Evolutionary conservation across 37 sponge, comb jelly and placozoan species (phyloP).

Genomic region (Ephydatia muelleri): DNA sequence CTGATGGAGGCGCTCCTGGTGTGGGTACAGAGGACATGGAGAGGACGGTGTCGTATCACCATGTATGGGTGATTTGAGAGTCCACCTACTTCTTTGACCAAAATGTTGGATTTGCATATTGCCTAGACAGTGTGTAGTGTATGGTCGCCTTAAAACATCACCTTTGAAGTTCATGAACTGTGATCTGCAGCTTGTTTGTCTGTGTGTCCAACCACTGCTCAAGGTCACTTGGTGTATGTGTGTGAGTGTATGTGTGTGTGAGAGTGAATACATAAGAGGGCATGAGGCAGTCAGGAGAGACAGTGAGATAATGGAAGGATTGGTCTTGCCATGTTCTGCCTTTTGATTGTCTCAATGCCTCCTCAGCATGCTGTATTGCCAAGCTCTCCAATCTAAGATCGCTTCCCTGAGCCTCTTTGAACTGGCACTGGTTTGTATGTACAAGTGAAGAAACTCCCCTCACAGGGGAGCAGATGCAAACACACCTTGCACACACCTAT

Average conservation of each 20-base stretch:
- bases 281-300: background rate
- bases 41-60: background rate
- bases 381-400: background rate
- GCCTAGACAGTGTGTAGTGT: background rate
- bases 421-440: background rate
- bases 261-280: background rate
- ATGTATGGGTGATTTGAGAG: background rate
- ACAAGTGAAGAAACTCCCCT: too few relatives aligned
- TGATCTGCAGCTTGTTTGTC: background rate
- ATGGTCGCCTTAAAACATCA: too few relatives aligned
- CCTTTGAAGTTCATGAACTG: background rate
- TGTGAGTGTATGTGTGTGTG: background rate
- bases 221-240: background rate
- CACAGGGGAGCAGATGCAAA: too few relatives aligned
- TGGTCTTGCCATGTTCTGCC: background rate
- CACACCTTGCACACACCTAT: too few relatives aligned
- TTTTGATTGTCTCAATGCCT: background rate
- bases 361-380: background rate
- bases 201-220: background rate
- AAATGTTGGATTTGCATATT: background rate
- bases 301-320: background rate
- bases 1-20: constrained; percentile 27
- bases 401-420: background rate
- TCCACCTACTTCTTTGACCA: background rate
- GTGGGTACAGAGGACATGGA: background rate